phyloP scores from a whole-genome alignment of 2,797 vertebrate genomes.

The Myotis planiceps region DNA sequence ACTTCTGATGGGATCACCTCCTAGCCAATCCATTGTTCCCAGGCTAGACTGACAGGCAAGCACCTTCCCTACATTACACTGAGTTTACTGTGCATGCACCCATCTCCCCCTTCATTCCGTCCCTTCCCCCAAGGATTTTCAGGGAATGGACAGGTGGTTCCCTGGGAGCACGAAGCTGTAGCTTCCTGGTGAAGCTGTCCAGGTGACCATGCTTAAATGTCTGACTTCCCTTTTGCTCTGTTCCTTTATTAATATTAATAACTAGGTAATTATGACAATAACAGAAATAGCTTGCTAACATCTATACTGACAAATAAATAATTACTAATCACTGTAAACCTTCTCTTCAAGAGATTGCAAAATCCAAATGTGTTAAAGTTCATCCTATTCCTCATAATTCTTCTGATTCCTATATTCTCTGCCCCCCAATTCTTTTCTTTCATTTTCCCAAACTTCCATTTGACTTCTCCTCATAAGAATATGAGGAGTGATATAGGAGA shows the following conservation, averaged over 20 bases:
- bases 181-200: not conserved
- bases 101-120: not conserved
- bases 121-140: not conserved
- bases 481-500: not conserved
- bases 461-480: not conserved
- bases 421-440: not conserved
- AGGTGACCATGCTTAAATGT: not conserved
- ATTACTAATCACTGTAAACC: not conserved
- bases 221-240: not conserved
- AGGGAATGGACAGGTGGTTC: not conserved
- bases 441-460: not conserved
- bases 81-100: not conserved
- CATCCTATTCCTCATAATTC: not conserved
- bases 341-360: not conserved
- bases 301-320: not conserved
- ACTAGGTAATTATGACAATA: not conserved
- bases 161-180: not conserved
- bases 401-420: not conserved
- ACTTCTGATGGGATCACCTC: not conserved
- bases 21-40: not conserved
- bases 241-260: not conserved
- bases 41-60: not conserved
- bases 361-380: not conserved
- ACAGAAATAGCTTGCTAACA: not conserved
- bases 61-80: not conserved